These are phyloP conservation scores for Urechis unicinctus DNA, from an alignment of 2,888 invertebrate species.

Conservation along the genomic window DNA sequence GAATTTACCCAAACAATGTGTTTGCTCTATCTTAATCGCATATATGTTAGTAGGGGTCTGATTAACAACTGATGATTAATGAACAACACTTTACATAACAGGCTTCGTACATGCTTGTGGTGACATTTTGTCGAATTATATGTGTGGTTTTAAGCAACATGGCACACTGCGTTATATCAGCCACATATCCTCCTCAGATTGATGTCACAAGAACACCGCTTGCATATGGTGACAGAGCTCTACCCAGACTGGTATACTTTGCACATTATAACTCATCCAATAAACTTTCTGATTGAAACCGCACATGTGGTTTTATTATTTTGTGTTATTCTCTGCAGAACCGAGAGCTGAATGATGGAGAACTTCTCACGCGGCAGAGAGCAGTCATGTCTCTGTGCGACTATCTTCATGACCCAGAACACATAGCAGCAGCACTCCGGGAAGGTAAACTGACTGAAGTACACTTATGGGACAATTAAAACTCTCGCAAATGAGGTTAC, in stretches of 20 bases:
- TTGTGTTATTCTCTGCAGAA: slow-evolving; percentile 32
- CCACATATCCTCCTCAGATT: slow-evolving; percentile 48
- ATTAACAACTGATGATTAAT: too few relatives aligned
- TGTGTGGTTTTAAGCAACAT: too few relatives aligned
- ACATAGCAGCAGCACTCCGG: slow-evolving; percentile 44
- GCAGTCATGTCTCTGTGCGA: slow-evolving; percentile 50
- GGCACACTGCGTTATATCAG: slow-evolving; percentile 46
- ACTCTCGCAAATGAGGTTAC: neutral
- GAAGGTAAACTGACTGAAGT: slow-evolving; percentile 27
- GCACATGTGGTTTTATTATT: neutral
- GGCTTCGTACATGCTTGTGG: too few relatives aligned
- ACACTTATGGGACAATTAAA: neutral
- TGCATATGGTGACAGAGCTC: slow-evolving; percentile 48
- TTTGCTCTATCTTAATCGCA: too few relatives aligned
- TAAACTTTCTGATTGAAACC: neutral
- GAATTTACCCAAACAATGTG: too few relatives aligned
- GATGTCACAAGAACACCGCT: slow-evolving; percentile 47
- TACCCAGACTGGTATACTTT: slow-evolving; percentile 44
- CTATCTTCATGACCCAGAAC: slow-evolving; percentile 50
- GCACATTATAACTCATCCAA: neutral
- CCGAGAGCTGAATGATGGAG: slow-evolving; percentile 41
- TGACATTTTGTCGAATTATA: too few relatives aligned
- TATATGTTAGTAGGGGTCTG: too few relatives aligned
- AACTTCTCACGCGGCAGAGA: slow-evolving; percentile 41
- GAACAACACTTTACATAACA: too few relatives aligned